phyloP scores from a whole-genome alignment of 2,797 vertebrate species.

The Accipiter superciliosus region DNA sequence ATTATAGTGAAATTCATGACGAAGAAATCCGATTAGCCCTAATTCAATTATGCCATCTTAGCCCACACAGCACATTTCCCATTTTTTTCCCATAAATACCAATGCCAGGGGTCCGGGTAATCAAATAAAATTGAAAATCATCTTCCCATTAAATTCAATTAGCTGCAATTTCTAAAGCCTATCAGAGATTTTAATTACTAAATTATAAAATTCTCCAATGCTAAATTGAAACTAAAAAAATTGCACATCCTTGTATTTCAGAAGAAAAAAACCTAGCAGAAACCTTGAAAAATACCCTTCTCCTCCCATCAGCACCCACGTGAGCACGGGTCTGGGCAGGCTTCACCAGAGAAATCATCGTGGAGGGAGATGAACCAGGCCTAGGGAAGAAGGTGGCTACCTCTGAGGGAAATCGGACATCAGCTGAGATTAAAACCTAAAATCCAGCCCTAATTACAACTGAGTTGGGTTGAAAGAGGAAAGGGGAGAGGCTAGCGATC shows the following conservation, averaged over 20 bases:
- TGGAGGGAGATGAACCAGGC: not conserved
- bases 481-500: not conserved
- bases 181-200: conserved; percentile 99
- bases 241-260: conserved; percentile 92
- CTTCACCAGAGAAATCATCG: not conserved
- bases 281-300: conserved; percentile 87
- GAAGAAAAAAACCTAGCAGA: conserved; percentile 78
- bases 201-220: conserved; percentile 99
- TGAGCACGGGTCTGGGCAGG: not conserved
- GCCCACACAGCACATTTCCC: conserved; percentile 99
- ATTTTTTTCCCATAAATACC: conserved; percentile 99
- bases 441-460: not conserved
- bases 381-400: not conserved
- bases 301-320: conserved; percentile 28
- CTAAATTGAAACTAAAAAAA: conserved; percentile 98
- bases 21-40: conserved; percentile 99
- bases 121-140: conserved; percentile 99
- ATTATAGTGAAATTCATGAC: conserved; percentile 99
- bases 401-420: not conserved
- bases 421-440: not conserved
- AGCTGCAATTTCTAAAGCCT: conserved; percentile 99
- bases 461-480: not conserved
- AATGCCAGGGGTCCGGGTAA: conserved; percentile 99
- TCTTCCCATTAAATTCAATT: conserved; percentile 99
- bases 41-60: conserved; percentile 99